Base-by-base conservation (phyloP, 2,113 vertebrate genomes). In the Trachemys scripta region DNA sequence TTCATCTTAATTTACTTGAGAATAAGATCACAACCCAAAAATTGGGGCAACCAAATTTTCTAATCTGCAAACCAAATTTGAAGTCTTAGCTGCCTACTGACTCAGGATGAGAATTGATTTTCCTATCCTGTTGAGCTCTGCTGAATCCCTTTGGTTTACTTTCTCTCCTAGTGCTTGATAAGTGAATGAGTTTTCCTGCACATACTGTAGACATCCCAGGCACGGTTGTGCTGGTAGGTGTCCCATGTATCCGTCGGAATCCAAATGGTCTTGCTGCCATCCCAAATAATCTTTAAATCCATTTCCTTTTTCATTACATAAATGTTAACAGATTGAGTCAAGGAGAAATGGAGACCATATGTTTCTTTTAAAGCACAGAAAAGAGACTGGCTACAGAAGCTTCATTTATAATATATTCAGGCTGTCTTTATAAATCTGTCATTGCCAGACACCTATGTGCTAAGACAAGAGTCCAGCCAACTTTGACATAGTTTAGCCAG, bases 401-500 rank as follows among this genome's bases (percentile, higher is more conserved):
- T 42, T 78, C 42, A 79, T 3, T 82, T 45, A 1, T 82, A 45
- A 94, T 65, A 82, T 96, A 94, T 45, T 80, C 59, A 69, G 69
- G 12, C 47, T 88, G 27, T 75, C 85, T 35, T 25, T 17, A 31
- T 92, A 88, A 95, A 85, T 57, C 19, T 42, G 10, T 54, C 81
- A 49, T 50, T 96, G 90, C 65, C 82, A 7, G 45, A 42, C 89
- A 85, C 88, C 50, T 78, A 10, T 84, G 45, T 82, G 84, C 94
- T 53, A 92, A 72, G 94, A 47, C 69, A 90, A 92, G 45, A 93
- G 5, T 92, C 95, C 31, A 95, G 29, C 79, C 49, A 97, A 90
- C 81, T 86, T 90, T 72, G 72, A 79, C 76, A 20, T 25, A 92
- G 80, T 51, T 96, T 80, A 78, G 80, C 82, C 81, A 89, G 89